Evolutionary conservation across 2,888 invertebrate genomes (phyloP).

Genomic region (Glaucopsyche alexis): DNA sequence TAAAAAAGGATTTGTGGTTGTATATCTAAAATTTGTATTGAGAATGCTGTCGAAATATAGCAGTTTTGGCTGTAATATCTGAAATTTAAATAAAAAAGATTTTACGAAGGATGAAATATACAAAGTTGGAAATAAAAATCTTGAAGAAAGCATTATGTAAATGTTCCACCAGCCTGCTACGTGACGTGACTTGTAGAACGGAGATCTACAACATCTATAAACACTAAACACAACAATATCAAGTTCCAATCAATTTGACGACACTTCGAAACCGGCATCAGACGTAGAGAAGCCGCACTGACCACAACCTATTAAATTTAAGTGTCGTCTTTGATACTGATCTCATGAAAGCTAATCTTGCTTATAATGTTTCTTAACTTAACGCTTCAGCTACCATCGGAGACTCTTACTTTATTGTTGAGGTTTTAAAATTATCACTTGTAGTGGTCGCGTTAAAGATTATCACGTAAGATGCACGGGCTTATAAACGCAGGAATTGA

Average conservation of each 20-base stretch:
- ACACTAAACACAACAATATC: conserved; percentile 5
- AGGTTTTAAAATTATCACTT: conserved; percentile 10
- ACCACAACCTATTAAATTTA: conserved; percentile 29
- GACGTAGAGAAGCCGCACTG: conserved; percentile 24
- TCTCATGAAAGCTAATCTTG: conserved; percentile 28
- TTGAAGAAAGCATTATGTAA: no score
- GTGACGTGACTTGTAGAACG: neutral
- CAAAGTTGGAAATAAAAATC: no score
- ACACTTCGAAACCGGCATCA: conserved; percentile 1
- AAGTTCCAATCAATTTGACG: conserved; percentile 24
- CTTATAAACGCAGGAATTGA: neutral
- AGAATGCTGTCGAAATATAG: neutral
- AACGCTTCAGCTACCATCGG: conserved; percentile 17
- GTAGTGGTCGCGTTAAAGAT: conserved; percentile 11
- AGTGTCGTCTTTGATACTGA: conserved; percentile 26
- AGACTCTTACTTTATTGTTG: conserved; percentile 26
- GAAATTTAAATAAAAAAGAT: neutral
- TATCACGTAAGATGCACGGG: neutral
- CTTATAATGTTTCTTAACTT: conserved; percentile 18
- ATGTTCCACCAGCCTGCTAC: neutral
- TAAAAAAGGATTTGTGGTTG: conserved; percentile 12
- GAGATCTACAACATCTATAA: neutral
- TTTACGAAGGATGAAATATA: neutral
- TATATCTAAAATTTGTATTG: neutral
- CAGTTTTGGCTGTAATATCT: neutral